Evolutionary conservation across 2,797 vertebrate species (phyloP).

Genomic region (Galago senegalensis): DNA sequence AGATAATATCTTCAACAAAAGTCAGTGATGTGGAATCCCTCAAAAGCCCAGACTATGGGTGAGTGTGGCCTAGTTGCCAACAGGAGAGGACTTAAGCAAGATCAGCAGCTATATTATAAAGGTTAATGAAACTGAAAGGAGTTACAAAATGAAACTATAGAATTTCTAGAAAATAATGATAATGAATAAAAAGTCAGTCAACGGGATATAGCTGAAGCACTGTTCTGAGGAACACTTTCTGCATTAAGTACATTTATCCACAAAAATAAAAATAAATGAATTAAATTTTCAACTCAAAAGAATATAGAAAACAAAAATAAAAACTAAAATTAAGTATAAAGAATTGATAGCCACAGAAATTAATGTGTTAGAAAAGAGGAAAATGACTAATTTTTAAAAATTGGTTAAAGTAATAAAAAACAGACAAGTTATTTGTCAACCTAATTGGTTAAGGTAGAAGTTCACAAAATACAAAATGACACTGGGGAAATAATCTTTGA

Average conservation of each 20-base stretch:
- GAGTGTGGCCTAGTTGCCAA: neutral
- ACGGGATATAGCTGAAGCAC: neutral
- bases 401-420: neutral
- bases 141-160: neutral
- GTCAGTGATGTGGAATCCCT: neutral
- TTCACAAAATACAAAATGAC: constrained; percentile 11
- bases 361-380: neutral
- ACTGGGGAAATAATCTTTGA: neutral
- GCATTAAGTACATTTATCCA: neutral
- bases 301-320: neutral
- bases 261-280: constrained; percentile 46
- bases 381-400: neutral
- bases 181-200: neutral
- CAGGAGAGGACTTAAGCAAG: neutral
- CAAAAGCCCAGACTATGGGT: neutral
- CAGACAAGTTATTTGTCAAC: neutral
- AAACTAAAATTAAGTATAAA: constrained; percentile 17
- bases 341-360: neutral
- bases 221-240: neutral
- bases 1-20: neutral
- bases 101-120: neutral
- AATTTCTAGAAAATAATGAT: constrained; percentile 28
- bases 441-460: neutral
- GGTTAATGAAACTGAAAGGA: neutral
- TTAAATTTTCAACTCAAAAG: neutral